Base-by-base conservation (phyloP, 1,140 invertebrate species). In the Atta colombica region DNA sequence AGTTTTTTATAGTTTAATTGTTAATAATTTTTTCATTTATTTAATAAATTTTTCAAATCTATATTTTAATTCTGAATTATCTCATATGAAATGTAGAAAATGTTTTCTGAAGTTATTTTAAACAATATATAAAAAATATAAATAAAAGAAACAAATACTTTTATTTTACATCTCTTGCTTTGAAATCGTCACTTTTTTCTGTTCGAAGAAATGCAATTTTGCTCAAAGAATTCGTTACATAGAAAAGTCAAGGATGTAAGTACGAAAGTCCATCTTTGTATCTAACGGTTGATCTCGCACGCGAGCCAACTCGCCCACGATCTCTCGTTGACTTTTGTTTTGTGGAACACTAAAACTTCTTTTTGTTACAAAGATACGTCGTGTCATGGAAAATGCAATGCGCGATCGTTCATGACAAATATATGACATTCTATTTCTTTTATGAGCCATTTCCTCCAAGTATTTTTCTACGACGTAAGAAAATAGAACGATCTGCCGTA, bases 251-350 rank as follows among this genome's bases (percentile, higher is more conserved):
- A 16, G 18, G 39, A 49, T 74, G 8, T 45, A 61, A 4, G 7
- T 31, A 60, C 39, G 39, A 72, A 82, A 72, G 61, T 53, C 25
- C 80, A 82, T 82, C 80, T 18, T 49, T 72, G 14, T 82, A 82
- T 82, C 80, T 82, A 14, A 31, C 69, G 53, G 51, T 61, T 61
- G 35, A 84, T 84, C 80, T 84, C 39, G 69, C 80, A 84, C 80
- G 69, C 55, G 55, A 84, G 55, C 69, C 18, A 75, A 35, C 80
- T 61, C 25, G 51, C 5, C 8, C 14, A 28, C 78, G 39, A 84
- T 75, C n/a, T 63, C 80, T 18, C 69, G 68, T 58, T 75, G 68
- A 72, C 61, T 82, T 82, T 60, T 69, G 14, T 49, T 82, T 60
- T 69, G 14, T 49, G 55, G 55, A 75, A 84, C 69, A 68, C n/a